Percentiles rank a stretch among this genome's conserved stretches.
Conservation (phyloP, 2,888 invertebrate species). For the Macrophya alboannulata region DNA sequence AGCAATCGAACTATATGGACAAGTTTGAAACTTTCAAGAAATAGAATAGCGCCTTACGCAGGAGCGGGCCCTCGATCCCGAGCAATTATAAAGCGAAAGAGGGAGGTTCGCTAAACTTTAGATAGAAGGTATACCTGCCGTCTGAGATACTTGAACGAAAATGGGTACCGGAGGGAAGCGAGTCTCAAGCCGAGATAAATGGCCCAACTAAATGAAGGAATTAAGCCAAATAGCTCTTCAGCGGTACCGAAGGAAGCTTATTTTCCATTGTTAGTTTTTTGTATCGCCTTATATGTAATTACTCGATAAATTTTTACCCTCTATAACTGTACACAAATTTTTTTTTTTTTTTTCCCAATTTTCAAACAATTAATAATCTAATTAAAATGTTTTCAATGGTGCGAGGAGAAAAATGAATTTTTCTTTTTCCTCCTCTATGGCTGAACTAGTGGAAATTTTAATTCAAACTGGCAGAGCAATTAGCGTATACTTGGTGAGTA, state of each 20-base stretch:
- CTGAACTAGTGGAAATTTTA: background rate
- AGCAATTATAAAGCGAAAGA: slow-evolving; percentile 30
- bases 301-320: background rate
- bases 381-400: background rate
- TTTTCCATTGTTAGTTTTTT: slow-evolving; percentile 28
- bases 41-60: slow-evolving; percentile 16
- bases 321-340: background rate
- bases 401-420: background rate
- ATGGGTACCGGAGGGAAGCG: slow-evolving; percentile 60
- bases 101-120: slow-evolving; percentile 15
- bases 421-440: background rate
- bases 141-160: slow-evolving; percentile 54
- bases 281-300: background rate
- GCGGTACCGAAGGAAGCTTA: slow-evolving; percentile 13
- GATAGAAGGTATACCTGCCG: slow-evolving; percentile 18
- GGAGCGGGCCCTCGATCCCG: background rate
- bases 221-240: slow-evolving; percentile 59
- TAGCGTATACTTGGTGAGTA: background rate
- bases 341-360: background rate
- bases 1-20: slow-evolving; percentile 25
- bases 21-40: slow-evolving; percentile 36
- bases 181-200: slow-evolving; percentile 63
- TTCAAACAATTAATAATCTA: background rate
- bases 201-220: slow-evolving; percentile 65
- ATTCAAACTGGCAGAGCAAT: background rate